Percentiles rank a stretch among this genome's conserved stretches.
Evolutionary conservation across 2,888 invertebrate species (phyloP).

Genomic region (Euplexia lucipara): DNA sequence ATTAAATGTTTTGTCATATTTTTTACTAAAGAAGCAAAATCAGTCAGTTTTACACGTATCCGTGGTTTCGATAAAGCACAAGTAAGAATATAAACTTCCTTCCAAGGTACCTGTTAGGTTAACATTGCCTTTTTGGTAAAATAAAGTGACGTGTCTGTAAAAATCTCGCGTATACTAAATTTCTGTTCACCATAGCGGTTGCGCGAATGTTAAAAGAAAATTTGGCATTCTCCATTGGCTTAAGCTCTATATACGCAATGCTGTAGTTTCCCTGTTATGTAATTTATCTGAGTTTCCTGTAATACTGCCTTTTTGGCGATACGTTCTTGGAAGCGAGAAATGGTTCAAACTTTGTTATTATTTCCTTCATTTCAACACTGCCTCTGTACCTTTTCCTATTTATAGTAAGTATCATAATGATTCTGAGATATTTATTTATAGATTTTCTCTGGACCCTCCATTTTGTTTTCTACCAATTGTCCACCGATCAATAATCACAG

Average conservation of each 20-base stretch:
- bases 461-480: neutral
- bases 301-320: constrained; percentile 9
- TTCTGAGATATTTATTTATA: constrained; percentile 22
- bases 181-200: constrained; percentile 15
- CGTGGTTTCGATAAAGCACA: neutral
- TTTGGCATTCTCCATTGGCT: constrained; percentile 53
- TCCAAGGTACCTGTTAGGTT: too few species aligned
- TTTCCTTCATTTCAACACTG: neutral
- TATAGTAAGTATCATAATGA: neutral
- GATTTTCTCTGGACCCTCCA: neutral
- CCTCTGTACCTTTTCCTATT: neutral
- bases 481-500: constrained; percentile 29
- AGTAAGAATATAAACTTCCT: too few species aligned
- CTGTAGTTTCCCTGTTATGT: constrained; percentile 52
- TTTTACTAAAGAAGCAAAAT: neutral
- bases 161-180: constrained; percentile 6
- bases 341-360: constrained; percentile 6
- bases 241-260: constrained; percentile 51
- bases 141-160: constrained; percentile 3
- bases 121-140: neutral
- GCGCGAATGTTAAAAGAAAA: constrained; percentile 38
- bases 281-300: constrained; percentile 40
- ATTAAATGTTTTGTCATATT: neutral
- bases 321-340: constrained; percentile 5
- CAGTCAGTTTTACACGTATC: neutral